phyloP scores from a whole-genome alignment of 2,113 vertebrate genomes.

The Nansenia antarctica region DNA sequence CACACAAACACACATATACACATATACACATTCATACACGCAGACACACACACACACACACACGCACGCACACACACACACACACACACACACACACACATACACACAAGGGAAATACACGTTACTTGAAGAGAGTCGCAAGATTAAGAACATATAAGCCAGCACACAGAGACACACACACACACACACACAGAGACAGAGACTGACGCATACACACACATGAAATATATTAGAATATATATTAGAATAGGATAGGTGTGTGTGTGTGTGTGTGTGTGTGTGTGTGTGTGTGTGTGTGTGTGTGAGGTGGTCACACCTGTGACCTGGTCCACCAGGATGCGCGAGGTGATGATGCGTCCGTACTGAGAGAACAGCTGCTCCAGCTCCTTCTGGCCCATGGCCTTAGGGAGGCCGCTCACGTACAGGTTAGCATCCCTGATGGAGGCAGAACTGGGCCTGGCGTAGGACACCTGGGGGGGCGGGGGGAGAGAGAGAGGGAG shows the following conservation, averaged over 20 bases:
- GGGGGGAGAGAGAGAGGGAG: background rate
- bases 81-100: background rate
- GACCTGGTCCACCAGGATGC: slow-evolving; percentile 99
- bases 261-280: background rate
- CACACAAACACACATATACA: background rate
- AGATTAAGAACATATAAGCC: no score
- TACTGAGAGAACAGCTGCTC: slow-evolving; percentile 99
- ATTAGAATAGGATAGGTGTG: no score
- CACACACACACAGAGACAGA: no score
- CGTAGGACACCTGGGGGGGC: slow-evolving; percentile 92
- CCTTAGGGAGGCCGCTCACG: slow-evolving; percentile 98
- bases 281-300: slow-evolving; percentile 6
- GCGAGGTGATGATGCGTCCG: slow-evolving; percentile 99
- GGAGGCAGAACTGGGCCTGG: slow-evolving; percentile 97
- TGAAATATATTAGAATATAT: no score
- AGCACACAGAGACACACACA: no score
- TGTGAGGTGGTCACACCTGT: slow-evolving; percentile 85
- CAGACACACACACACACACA: slow-evolving; percentile 1
- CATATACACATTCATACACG: background rate
- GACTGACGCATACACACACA: no score
- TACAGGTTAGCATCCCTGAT: slow-evolving; percentile 99
- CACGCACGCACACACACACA: slow-evolving; percentile 5
- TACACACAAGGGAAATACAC: no score
- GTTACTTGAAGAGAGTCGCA: no score
- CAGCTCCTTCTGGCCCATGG: slow-evolving; percentile 99